Percentiles rank a stretch among this genome's conserved stretches.
phyloP scores from a whole-genome alignment of 2,797 vertebrate species.

The Pyrrhura leucotis region DNA sequence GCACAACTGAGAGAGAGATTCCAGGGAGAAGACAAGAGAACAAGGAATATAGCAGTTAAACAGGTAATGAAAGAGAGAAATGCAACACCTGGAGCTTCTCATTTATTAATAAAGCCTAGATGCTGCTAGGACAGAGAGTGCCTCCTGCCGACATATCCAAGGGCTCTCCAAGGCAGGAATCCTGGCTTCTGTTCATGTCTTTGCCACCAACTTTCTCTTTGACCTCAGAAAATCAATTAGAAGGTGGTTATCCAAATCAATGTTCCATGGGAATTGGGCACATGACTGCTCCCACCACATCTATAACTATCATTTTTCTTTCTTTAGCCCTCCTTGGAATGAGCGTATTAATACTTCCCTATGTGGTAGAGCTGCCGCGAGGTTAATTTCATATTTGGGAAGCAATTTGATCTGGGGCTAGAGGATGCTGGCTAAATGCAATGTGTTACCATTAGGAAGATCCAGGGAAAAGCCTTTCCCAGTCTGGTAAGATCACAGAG shows the following conservation, averaged over 20 bases:
- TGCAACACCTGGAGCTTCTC: neutral
- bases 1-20: neutral
- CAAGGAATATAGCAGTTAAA: neutral
- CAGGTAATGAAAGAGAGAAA: neutral
- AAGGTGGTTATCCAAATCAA: conserved; percentile 5
- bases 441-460: neutral
- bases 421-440: neutral
- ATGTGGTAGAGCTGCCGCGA: neutral
- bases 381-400: conserved; percentile 22
- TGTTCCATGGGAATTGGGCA: neutral
- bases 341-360: neutral
- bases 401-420: neutral
- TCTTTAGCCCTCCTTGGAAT: neutral
- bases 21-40: neutral
- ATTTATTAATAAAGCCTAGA: neutral
- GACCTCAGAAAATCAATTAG: neutral
- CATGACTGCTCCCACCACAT: neutral
- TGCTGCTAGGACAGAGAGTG: neutral
- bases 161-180: neutral
- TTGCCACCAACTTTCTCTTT: conserved; percentile 5
- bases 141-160: neutral
- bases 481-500: neutral
- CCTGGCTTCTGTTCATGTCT: neutral
- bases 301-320: neutral
- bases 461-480: neutral